Conservation (phyloP, 2,888 invertebrate species). For the Sphaerophoria taeniata region DNA sequence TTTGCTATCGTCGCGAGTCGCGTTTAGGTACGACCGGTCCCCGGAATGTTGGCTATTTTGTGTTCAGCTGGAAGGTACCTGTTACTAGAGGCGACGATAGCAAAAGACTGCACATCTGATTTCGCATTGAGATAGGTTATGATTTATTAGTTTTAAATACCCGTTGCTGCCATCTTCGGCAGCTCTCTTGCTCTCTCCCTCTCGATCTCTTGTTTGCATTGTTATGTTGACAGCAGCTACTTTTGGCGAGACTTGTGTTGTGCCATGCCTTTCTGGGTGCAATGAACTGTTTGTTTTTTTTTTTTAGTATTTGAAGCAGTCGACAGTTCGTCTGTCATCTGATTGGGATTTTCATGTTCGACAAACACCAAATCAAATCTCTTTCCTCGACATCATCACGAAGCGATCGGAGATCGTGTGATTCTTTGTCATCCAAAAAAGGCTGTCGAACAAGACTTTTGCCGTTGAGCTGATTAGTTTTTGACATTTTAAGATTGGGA, state of each 20-base stretch:
- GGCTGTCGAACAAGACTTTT: constrained; percentile 38
- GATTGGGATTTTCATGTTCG: constrained; percentile 39
- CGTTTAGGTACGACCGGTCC: too few species aligned
- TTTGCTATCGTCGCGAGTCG: constrained; percentile 50
- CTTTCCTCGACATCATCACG: constrained; percentile 11
- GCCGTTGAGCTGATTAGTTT: constrained; percentile 45
- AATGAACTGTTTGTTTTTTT: constrained; percentile 56
- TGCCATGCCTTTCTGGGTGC: constrained; percentile 41
- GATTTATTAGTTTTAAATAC: constrained; percentile 74
- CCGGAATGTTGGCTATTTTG: too few species aligned
- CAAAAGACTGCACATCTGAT: constrained; percentile 65
- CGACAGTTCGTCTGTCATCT: constrained; percentile 65
- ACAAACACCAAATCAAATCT: constrained; percentile 24
- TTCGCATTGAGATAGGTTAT: constrained; percentile 74
- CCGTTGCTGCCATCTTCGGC: constrained; percentile 69
- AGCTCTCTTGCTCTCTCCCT: not conserved
- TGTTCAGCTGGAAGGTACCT: constrained; percentile 34
- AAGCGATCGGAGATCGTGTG: constrained; percentile 42
- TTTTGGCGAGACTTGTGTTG: constrained; percentile 14
- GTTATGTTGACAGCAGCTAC: constrained; percentile 62
- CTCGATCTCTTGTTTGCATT: constrained; percentile 21
- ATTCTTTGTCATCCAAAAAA: constrained; percentile 55
- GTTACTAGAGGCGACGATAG: constrained; percentile 19
- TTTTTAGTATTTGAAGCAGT: constrained; percentile 52
- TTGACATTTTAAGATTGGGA: constrained; percentile 47